Evolutionary conservation across 2,797 vertebrate species (phyloP), one percentile per base, ranked within the genome.

Genomic region (Graptemys geographica): DNA sequence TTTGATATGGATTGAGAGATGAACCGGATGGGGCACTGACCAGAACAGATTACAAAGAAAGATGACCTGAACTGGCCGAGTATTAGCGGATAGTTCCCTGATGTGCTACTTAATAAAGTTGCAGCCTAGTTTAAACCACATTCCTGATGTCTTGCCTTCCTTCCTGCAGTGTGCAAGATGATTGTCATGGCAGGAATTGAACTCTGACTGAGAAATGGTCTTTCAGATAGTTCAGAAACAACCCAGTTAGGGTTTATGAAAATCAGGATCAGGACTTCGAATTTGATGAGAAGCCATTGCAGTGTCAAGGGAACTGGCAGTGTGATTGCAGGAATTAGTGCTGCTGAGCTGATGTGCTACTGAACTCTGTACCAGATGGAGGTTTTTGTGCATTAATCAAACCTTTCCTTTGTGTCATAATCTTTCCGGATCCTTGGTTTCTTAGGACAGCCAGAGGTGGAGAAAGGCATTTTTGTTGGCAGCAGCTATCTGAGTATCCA

Each of bases 161-260:
- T 27, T 23, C 33, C 91, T 4, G 9, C 2, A 2, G 28, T 15
- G 1, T 55, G 23, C 87, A 28, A 74, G 23, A 19, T 52, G 9
- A 87, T 94, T 89, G 27, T 28, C 5, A 28, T 92, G 84, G 59
- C 88, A 92, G 65, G 16, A 74, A 18, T 81, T 95, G 82, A 88
- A 33, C 31, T 91, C 47, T 44, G 59, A 27, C 86, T 81, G 83
- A 41, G 79, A 89, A 10, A 47, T 93, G 11, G 47, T 59, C 11
- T 59, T 91, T 79, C 2, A 1, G 33, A 19, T 37, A 10, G 11
- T 90, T 52, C 80, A 52, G 49, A 91, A 88, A 87, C 86, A 80
- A 10, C 27, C 31, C 47, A 6, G 62, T 4, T 31, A 0, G 76
- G 25, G 3, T n/a, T 85, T 82, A 51, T 55, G 47, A 37, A 90